These are phyloP conservation scores for Lissonota sp. DNA, from an alignment of 2,888 invertebrate species.

Conservation along the genomic window DNA sequence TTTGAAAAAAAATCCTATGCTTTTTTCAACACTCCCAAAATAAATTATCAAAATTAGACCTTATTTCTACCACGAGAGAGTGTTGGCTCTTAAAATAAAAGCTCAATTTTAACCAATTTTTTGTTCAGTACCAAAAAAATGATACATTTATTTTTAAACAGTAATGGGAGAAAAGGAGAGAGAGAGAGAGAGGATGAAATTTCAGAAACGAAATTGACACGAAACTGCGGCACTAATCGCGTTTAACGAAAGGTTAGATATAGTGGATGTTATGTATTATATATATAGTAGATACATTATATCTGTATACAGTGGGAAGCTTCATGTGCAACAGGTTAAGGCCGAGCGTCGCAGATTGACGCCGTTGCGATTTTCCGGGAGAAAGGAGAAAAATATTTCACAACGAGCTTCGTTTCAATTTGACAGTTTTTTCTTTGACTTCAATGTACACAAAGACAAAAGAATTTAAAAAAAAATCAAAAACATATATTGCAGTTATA, in stretches of 20 bases:
- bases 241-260: conserved; percentile 42
- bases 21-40: too few species aligned
- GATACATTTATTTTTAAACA: too few species aligned
- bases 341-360: conserved; percentile 42
- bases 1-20: too few species aligned
- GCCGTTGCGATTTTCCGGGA: conserved; percentile 24
- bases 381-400: conserved; percentile 12
- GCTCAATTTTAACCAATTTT: too few species aligned
- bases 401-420: background rate
- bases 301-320: conserved; percentile 11
- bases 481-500: background rate
- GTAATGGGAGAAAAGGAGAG: background rate
- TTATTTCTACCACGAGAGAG: too few species aligned
- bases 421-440: too few species aligned
- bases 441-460: too few species aligned
- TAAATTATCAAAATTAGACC: too few species aligned
- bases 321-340: conserved; percentile 56
- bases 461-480: background rate
- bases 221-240: conserved; percentile 35
- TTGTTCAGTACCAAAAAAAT: too few species aligned
- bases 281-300: background rate
- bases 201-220: conserved; percentile 12
- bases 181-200: background rate
- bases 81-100: too few species aligned
- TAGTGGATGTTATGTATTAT: conserved; percentile 8